A percentile compares a stretch with the other conserved stretches of the same genome.
Conservation (phyloP, 2,888 invertebrate species). For the Leptopilina myrica region DNA sequence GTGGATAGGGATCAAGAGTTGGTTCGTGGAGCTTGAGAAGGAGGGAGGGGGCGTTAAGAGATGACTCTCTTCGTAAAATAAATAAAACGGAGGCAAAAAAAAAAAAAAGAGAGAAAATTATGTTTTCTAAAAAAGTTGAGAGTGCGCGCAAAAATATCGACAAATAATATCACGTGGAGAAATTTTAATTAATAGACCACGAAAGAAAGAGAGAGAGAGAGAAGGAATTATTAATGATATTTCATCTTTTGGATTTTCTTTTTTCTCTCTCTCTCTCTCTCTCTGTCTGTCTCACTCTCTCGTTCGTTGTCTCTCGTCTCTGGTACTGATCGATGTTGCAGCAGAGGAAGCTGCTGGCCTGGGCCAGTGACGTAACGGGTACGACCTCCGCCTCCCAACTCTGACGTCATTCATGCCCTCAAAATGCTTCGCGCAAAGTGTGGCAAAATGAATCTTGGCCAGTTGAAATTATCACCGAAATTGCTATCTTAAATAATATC, state of each 20-base stretch:
- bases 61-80: background rate
- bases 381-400: conserved; percentile 66
- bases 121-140: too few relatives aligned
- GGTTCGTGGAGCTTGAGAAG: background rate
- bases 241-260: conserved; percentile 47
- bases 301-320: conserved; percentile 48
- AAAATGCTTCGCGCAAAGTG: conserved; percentile 68
- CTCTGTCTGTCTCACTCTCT: conserved; percentile 52
- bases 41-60: conserved; percentile 9
- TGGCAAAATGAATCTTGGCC: conserved; percentile 43
- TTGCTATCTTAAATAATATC: background rate
- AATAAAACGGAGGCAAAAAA: background rate
- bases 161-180: conserved; percentile 46
- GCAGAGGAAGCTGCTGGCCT: conserved; percentile 65
- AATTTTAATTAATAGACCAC: conserved; percentile 53
- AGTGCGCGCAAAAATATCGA: conserved; percentile 41
- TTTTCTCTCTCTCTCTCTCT: conserved; percentile 16
- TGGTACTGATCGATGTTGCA: conserved; percentile 67
- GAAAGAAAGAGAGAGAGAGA: conserved; percentile 13
- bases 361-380: conserved; percentile 70
- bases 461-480: conserved; percentile 9
- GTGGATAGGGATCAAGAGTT: conserved; percentile 6
- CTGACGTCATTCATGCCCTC: conserved; percentile 74
- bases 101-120: too few relatives aligned
- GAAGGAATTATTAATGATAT: conserved; percentile 55